Percentiles rank a stretch among this genome's conserved stretches.
These are phyloP conservation scores for Chiloscyllium plagiosum DNA, from an alignment of 2,113 vertebrate species.

Conservation along the genomic window DNA sequence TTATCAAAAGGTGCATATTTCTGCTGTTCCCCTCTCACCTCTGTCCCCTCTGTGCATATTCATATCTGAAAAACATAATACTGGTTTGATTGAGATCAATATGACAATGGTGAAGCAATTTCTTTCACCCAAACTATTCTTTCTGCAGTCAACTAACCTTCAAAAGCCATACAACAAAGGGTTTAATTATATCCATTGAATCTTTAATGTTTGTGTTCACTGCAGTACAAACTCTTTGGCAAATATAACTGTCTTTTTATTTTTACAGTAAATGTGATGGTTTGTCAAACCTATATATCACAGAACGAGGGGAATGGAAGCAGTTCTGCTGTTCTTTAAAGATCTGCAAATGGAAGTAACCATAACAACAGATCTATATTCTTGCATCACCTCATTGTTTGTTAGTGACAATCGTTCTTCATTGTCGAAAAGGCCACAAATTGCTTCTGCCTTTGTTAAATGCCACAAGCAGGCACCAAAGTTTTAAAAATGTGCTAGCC, in stretches of 20 bases:
- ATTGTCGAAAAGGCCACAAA: background rate
- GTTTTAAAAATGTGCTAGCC: background rate
- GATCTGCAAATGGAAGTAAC: background rate
- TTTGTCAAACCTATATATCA: background rate
- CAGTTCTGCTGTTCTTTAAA: conserved; percentile 17
- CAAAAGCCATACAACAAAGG: background rate
- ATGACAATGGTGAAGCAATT: background rate
- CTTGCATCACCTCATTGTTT: background rate
- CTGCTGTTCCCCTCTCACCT: background rate
- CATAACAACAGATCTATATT: conserved; percentile 16
- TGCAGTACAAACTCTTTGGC: background rate
- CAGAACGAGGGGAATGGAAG: background rate
- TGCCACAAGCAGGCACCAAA: background rate
- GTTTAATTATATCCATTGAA: background rate
- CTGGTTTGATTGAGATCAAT: background rate
- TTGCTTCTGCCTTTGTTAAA: background rate
- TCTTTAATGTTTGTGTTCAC: background rate
- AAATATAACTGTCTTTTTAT: background rate
- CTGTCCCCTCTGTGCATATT: no score
- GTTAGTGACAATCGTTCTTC: background rate
- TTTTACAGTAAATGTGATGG: background rate
- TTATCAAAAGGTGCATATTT: background rate
- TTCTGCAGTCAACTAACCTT: background rate
- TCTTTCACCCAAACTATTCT: background rate
- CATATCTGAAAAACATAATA: background rate